Conservation (phyloP, 2,113 vertebrate genomes). For the Morone chrysops region DNA sequence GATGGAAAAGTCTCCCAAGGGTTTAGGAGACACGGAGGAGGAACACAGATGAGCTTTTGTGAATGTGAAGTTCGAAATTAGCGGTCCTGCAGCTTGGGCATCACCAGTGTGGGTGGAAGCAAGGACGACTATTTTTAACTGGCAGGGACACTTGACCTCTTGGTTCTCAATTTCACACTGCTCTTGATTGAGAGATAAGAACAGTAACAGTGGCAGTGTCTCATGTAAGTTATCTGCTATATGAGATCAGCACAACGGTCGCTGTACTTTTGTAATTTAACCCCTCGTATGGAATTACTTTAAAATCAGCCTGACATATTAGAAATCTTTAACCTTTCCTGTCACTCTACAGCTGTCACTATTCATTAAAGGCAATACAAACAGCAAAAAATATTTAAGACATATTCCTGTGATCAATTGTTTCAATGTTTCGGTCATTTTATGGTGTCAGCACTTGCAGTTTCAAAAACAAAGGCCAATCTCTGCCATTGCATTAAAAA, state of each 20-base stretch:
- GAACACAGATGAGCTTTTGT: slow-evolving; percentile 39
- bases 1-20: slow-evolving; percentile 46
- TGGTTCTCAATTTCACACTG: background rate
- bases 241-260: background rate
- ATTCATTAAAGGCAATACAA: too few species aligned
- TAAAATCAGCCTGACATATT: too few species aligned
- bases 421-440: too few species aligned
- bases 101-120: background rate
- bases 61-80: slow-evolving; percentile 34
- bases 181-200: background rate
- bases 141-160: background rate
- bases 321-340: too few species aligned
- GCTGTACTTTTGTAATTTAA: too few species aligned
- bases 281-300: too few species aligned
- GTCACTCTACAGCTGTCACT: too few species aligned
- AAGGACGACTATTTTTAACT: slow-evolving; percentile 1
- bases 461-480: background rate
- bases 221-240: background rate
- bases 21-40: slow-evolving; percentile 36
- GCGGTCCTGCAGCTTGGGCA: background rate
- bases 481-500: background rate
- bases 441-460: background rate
- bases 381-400: too few species aligned
- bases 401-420: too few species aligned
- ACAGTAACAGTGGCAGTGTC: background rate